A percentile compares a stretch with the other conserved stretches of the same genome.
phyloP scores from a whole-genome alignment of 2,797 vertebrate genomes.

The Pelochelys cantorii region DNA sequence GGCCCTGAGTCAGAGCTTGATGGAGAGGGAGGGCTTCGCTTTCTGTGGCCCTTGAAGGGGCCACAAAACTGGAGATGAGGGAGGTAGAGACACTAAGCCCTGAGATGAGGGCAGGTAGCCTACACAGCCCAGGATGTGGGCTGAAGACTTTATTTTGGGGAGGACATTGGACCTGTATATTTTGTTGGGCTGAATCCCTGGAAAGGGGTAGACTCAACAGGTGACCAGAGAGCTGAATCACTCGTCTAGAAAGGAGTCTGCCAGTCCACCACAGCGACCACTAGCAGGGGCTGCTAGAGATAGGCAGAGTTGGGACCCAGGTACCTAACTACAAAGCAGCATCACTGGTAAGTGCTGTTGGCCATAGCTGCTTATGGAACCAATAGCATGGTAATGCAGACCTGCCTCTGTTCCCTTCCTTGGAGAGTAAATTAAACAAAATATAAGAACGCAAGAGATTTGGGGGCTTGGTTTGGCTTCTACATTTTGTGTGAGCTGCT shows the following conservation, averaged over 20 bases:
- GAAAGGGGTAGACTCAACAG: not conserved
- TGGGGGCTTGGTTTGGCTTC: not conserved
- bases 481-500: not conserved
- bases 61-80: not conserved
- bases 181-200: not conserved
- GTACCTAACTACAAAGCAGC: not conserved
- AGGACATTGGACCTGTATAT: not conserved
- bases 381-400: not conserved
- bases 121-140: not conserved
- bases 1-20: not conserved
- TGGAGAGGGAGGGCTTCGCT: not conserved
- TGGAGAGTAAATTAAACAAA: not conserved
- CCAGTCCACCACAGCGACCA: not conserved
- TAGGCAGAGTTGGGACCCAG: not conserved
- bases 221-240: not conserved
- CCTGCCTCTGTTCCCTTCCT: not conserved
- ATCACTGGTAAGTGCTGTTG: not conserved
- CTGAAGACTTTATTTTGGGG: not conserved
- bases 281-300: not conserved
- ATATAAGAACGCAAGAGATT: not conserved
- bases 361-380: not conserved
- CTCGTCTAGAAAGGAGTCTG: not conserved
- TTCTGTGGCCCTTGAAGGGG: not conserved
- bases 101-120: not conserved
- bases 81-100: not conserved